Evolutionary conservation across 2,113 vertebrate genomes (phyloP), one percentile per base, ranked within the genome.

Genomic region (Phylloscopus whistleri): DNA sequence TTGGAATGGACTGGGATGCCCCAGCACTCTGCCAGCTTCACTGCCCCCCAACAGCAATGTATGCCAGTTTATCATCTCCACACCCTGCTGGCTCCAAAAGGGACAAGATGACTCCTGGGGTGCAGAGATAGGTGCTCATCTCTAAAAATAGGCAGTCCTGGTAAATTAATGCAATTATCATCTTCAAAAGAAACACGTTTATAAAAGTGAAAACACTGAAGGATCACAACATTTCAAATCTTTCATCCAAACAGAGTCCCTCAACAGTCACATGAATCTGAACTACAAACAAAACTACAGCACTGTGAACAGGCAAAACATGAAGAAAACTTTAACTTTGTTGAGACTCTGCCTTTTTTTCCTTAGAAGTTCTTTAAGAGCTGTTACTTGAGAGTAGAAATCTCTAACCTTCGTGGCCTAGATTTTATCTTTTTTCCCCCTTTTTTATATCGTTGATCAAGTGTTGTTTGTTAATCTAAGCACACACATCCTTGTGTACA

Each of bases 11-110:
- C 20, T 35, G 31, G 5, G 7, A 72, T 41, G 22, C 23, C 49
- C 24, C 30, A 33, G 19, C 7, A 27, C n/a, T 23, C 51, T 8
- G 7, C 16, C 64, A 73, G 81, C 56, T 56, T 33, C 21, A 11
- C 73, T 59, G 48, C 22, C 49, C 21, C 23, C 0, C 0, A n/a
- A 66, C 3, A 19, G 78, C 24, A 66, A 26, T 0, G 1, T 1
- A 2, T 78, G 62, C 52, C 83, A 52, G 49, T 33, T 48, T 7
- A 55, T 39, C 11, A 55, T 13, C 52, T 49, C 56, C 31, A 27
- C n/a, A 56, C 19, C 60, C 55, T 52, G 37, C 37, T 48, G 51
- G 5, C 64, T 90, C 51, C 62, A 55, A 55, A 68, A 82, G 8
- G 1, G 4, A 63, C 28, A 83, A 39, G 28, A 62, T 79, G 59